These are phyloP conservation scores for Eciton burchellii DNA, from an alignment of 1,140 invertebrate genomes.

Conservation along the genomic window DNA sequence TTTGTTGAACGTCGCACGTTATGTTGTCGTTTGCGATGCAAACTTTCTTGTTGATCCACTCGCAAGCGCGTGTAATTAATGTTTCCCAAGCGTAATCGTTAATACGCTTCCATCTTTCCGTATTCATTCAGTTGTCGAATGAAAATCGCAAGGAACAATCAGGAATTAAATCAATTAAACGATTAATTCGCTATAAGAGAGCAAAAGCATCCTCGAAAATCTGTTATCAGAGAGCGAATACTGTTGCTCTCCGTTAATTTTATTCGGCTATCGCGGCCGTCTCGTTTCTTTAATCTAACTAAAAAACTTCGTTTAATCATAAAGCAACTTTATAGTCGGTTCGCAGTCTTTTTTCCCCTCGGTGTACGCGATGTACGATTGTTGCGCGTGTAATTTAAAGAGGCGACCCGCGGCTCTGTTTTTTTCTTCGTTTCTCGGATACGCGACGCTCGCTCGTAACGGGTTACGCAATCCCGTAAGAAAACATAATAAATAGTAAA, in stretches of 20 bases:
- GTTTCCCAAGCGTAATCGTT: background rate
- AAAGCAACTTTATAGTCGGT: conserved; percentile 18
- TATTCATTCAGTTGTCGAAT: background rate
- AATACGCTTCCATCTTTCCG: background rate
- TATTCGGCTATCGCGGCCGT: background rate
- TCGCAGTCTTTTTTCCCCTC: conserved; percentile 29
- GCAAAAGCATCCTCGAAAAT: conserved; percentile 1
- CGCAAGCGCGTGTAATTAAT: background rate
- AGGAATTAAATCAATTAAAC: background rate
- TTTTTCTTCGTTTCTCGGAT: conserved; percentile 1
- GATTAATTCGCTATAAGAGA: background rate
- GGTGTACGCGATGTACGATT: conserved; percentile 27
- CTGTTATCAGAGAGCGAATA: background rate
- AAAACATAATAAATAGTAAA: conserved; percentile 37
- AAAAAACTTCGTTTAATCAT: background rate
- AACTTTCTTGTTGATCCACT: background rate
- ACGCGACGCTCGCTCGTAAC: background rate
- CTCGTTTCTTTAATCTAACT: background rate
- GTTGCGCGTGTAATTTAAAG: conserved; percentile 19
- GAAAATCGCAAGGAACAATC: background rate
- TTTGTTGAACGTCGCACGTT: no score
- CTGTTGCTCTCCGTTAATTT: background rate
- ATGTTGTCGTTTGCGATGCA: no score
- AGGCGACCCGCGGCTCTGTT: background rate
- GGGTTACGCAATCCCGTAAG: conserved; percentile 15